Evolutionary conservation across 2,888 invertebrate species (phyloP).

Genomic region (Pandemis cinnamomeana): DNA sequence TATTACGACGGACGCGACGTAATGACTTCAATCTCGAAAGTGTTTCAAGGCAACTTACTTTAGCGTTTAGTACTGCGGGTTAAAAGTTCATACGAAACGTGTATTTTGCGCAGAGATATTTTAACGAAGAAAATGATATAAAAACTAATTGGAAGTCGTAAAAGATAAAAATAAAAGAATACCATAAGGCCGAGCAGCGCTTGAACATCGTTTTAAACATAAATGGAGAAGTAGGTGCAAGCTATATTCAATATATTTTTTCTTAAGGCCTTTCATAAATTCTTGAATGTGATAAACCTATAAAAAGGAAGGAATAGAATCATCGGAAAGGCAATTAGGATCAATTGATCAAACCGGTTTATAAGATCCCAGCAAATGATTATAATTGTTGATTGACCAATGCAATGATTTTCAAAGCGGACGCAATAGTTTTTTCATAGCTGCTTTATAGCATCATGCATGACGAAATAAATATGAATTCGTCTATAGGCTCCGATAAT

Average conservation of each 20-base stretch:
- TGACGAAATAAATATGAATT: not conserved
- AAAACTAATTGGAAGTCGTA: conserved; percentile 11
- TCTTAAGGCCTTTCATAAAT: not conserved
- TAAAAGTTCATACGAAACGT: conserved; percentile 56
- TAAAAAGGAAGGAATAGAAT: not conserved
- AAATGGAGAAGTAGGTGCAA: not conserved
- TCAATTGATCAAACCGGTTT: not conserved
- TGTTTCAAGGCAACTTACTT: conserved; percentile 70
- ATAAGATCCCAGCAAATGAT: not conserved
- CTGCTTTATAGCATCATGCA: not conserved
- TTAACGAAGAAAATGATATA: not conserved
- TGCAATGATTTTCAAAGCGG: not conserved
- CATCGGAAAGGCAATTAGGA: not conserved
- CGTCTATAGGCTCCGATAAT: not conserved
- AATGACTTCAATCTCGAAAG: conserved; percentile 59
- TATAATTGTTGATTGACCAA: not conserved
- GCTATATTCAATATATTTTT: not conserved
- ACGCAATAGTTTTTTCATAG: not conserved
- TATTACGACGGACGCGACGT: conserved; percentile 54
- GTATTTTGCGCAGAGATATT: conserved; percentile 9
- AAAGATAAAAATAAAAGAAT: conserved; percentile 21
- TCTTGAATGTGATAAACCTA: not conserved
- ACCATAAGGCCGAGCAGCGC: not conserved
- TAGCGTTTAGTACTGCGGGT: conserved; percentile 53
- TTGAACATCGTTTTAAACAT: not conserved